These are phyloP conservation scores for Pristionchus japonicus DNA, from an alignment of 2,888 invertebrate species.

Conservation along the genomic window DNA sequence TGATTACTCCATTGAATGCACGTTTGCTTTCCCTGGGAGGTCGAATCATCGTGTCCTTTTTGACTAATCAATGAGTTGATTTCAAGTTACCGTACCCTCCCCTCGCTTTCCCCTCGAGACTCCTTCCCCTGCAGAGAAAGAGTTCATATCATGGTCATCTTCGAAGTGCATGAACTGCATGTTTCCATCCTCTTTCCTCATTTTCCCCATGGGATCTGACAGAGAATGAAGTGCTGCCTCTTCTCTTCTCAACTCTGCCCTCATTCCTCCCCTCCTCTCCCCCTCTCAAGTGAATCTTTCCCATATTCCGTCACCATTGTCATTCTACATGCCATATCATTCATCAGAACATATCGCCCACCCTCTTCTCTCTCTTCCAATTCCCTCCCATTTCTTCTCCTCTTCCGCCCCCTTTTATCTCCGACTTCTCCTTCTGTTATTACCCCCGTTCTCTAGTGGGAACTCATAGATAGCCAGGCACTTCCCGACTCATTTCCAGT, in stretches of 20 bases:
- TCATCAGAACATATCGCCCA: constrained; percentile 17
- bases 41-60: too few species aligned
- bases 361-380: neutral
- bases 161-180: neutral
- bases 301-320: constrained; percentile 34
- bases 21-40: too few species aligned
- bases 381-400: constrained; percentile 9
- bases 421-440: neutral
- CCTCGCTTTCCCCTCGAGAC: constrained; percentile 3
- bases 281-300: constrained; percentile 3
- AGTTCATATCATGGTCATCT: neutral
- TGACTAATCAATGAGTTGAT: too few species aligned
- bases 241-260: neutral
- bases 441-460: neutral
- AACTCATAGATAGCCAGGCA: neutral
- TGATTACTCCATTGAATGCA: neutral
- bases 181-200: neutral
- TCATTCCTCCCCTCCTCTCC: neutral
- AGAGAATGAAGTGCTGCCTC: neutral
- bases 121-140: neutral
- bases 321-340: neutral
- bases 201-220: neutral
- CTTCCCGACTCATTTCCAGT: neutral
- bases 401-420: neutral
- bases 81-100: neutral